A percentile compares a stretch with the other conserved stretches of the same genome.
Evolutionary conservation across 2,113 vertebrate species (phyloP).

Genomic region (Heteronetta atricapilla): DNA sequence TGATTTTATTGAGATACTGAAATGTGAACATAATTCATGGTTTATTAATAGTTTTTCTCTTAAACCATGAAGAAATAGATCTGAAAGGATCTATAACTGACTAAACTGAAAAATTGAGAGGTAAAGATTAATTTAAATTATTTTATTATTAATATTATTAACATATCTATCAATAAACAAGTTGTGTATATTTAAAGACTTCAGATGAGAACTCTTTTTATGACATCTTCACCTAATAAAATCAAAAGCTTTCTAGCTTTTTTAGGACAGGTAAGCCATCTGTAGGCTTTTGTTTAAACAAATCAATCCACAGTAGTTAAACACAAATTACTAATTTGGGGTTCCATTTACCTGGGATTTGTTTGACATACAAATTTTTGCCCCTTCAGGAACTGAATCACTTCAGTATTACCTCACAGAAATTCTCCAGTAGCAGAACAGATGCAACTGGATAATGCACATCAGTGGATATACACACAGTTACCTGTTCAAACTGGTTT

Average conservation of each 20-base stretch:
- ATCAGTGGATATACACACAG: neutral
- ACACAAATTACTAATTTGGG: neutral
- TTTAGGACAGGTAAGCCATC: neutral
- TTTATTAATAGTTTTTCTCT: constrained; percentile 1
- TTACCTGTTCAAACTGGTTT: neutral
- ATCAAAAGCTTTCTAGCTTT: neutral
- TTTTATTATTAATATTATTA: neutral
- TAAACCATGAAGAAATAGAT: neutral
- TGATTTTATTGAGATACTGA: neutral
- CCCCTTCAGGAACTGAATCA: neutral
- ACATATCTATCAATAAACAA: neutral
- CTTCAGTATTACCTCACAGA: neutral
- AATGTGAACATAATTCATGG: neutral
- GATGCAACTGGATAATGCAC: neutral
- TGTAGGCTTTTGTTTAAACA: neutral
- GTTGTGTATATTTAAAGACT: neutral
- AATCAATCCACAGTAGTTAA: neutral
- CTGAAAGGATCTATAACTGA: neutral
- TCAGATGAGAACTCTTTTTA: neutral
- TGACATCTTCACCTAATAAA: neutral
- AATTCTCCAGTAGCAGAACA: neutral
- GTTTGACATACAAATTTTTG: neutral
- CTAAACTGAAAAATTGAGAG: neutral
- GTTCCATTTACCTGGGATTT: neutral
- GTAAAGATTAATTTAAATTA: neutral